phyloP scores from a whole-genome alignment of 2,888 invertebrate species.

The Bimastos eiseni region DNA sequence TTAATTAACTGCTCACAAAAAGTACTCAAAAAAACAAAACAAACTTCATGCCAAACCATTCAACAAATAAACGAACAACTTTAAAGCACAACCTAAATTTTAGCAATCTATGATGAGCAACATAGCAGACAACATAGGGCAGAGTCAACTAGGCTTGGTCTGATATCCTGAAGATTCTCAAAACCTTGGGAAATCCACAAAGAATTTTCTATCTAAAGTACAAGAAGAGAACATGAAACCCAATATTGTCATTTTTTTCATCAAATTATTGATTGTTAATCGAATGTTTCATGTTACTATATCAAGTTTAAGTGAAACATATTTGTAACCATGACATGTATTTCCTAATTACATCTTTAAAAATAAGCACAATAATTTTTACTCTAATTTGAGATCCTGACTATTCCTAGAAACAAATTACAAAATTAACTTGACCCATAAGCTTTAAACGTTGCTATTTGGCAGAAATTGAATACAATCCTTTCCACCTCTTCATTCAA shows the following conservation, averaged over 20 bases:
- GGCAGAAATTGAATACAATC: not conserved
- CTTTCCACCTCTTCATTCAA: not conserved
- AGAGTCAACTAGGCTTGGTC: not conserved
- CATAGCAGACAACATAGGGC: not conserved
- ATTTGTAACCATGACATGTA: too few species aligned
- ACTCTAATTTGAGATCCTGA: not conserved
- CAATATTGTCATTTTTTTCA: too few species aligned
- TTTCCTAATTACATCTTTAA: not conserved
- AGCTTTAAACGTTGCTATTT: not conserved
- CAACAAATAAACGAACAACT: not conserved
- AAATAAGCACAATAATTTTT: conserved; percentile 13
- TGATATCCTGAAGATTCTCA: not conserved
- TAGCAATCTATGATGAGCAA: not conserved
- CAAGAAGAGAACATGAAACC: too few species aligned
- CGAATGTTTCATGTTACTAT: too few species aligned
- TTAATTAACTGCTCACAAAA: not conserved
- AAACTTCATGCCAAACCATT: not conserved
- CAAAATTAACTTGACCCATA: not conserved
- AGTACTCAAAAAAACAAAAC: conserved; percentile 13
- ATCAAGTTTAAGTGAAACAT: too few species aligned
- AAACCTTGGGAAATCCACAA: not conserved
- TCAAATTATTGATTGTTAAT: too few species aligned
- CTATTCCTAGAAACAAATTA: not conserved
- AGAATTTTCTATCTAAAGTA: too few species aligned
- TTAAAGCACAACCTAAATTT: not conserved